phyloP scores from a whole-genome alignment of 2,113 vertebrate species.

The Catharus bicknelli region DNA sequence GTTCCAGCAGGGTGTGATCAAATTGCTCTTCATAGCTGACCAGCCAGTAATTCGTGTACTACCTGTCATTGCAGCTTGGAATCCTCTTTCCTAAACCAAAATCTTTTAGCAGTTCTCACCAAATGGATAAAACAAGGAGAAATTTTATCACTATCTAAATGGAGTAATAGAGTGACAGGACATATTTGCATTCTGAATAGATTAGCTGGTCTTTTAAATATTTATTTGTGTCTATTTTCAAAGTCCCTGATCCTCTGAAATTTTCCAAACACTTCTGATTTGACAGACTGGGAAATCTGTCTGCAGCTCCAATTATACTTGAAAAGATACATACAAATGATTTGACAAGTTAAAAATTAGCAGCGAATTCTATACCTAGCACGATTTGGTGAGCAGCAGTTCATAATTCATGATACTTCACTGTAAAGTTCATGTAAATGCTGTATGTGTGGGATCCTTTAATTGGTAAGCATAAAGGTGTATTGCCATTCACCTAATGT shows the following conservation, averaged over 20 bases:
- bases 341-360: conserved; percentile 70
- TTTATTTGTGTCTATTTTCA: conserved; percentile 64
- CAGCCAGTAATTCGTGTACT: not conserved
- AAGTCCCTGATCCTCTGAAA: conserved; percentile 44
- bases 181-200: conserved; percentile 54
- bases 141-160: conserved; percentile 15
- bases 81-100: not conserved
- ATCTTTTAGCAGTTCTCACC: not conserved
- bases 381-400: conserved; percentile 40
- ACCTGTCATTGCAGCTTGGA: not conserved
- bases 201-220: conserved; percentile 53
- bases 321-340: conserved; percentile 69
- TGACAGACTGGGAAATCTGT: conserved; percentile 67
- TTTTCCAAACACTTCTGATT: conserved; percentile 57
- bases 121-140: conserved; percentile 9
- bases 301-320: conserved; percentile 68
- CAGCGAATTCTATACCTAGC: conserved; percentile 61
- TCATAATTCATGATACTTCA: conserved; percentile 67
- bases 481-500: conserved; percentile 79
- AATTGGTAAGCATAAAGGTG: conserved; percentile 74
- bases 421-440: conserved; percentile 49
- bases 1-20: not conserved
- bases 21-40: conserved; percentile 10
- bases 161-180: conserved; percentile 38
- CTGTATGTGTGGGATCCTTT: conserved; percentile 54